Base-by-base conservation (phyloP, 2,888 invertebrate genomes). In the Nesidiocoris tenuis region DNA sequence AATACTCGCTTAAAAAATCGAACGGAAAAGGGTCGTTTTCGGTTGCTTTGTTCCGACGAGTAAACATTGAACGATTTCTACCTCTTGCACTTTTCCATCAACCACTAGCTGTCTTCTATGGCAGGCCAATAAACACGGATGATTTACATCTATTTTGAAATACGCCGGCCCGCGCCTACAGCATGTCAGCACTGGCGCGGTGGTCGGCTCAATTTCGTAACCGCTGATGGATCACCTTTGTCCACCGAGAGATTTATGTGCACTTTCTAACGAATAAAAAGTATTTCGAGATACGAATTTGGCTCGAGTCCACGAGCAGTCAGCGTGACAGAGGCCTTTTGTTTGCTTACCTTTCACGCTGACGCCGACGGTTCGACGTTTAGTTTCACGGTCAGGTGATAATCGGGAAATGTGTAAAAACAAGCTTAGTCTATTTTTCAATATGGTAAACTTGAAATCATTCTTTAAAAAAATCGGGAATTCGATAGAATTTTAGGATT, bases 61-160 rank as follows among this genome's bases (percentile, higher is more conserved):
- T n/a, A n/a, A n/a, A n/a, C n/a, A n/a, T n/a, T n/a, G n/a, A n/a
- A n/a, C n/a, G n/a, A n/a, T n/a, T n/a, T n/a, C n/a, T n/a, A 39
- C 39, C 39, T 39, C 39, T 3, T 12, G 39, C 39, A 39, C 39
- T 39, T 39, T 39, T 39, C 39, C 39, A 39, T 39, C 39, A 39
- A 12, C 39, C 39, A 7, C 59, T 19, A 16, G n/a, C 19, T 59
- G 59, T 59, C 59, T 19, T 9, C 59, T 16, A n/a, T 59, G 72
- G 16, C 72, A 39, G 72, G 3, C 72, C 72, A 54, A 61, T 72
- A 72, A 72, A 72, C 72, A 54, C 72, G 72, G 22, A 72, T 72
- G 72, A 72, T 72, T 72, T 72, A 72, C 72, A 16, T 61, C 72
- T 72, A 72, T 72, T 72, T 72, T 72, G 72, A 72, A 72, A 72